A percentile compares a stretch with the other conserved stretches of the same genome.
These are phyloP conservation scores for Apodemus agrarius DNA, from an alignment of 2,797 vertebrate species.

Conservation along the genomic window DNA sequence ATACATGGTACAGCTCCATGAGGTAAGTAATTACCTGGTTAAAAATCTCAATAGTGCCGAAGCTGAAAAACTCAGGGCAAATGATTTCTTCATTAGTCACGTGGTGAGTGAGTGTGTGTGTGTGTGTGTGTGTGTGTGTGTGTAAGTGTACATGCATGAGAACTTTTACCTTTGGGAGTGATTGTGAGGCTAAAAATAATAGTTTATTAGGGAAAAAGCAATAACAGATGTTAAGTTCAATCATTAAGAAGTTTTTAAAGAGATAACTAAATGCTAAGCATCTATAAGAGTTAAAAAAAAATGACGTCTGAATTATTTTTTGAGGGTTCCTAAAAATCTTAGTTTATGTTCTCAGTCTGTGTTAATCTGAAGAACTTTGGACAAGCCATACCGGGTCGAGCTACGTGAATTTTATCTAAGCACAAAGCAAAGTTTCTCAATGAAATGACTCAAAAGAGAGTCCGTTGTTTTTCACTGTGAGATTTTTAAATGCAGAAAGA, in stretches of 20 bases:
- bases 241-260: neutral
- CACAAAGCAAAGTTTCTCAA: slow-evolving; percentile 34
- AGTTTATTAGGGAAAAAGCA: neutral
- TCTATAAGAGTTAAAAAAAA: neutral
- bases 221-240: neutral
- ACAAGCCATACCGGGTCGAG: neutral
- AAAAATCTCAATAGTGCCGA: neutral
- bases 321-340: neutral
- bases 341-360: slow-evolving; percentile 19
- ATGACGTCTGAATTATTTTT: neutral
- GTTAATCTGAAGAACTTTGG: slow-evolving; percentile 24
- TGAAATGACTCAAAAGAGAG: neutral
- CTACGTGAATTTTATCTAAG: neutral
- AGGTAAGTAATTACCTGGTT: neutral
- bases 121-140: neutral
- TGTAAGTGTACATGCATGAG: neutral
- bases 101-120: neutral
- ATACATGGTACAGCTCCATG: neutral
- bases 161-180: neutral
- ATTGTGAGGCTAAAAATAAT: neutral
- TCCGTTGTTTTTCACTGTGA: neutral
- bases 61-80: neutral
- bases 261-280: neutral
- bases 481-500: slow-evolving; percentile 54
- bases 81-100: neutral